Percentiles rank a stretch among this genome's conserved stretches.
These are phyloP conservation scores for Tadarida brasiliensis DNA, from an alignment of 2,797 vertebrate genomes.

Conservation along the genomic window DNA sequence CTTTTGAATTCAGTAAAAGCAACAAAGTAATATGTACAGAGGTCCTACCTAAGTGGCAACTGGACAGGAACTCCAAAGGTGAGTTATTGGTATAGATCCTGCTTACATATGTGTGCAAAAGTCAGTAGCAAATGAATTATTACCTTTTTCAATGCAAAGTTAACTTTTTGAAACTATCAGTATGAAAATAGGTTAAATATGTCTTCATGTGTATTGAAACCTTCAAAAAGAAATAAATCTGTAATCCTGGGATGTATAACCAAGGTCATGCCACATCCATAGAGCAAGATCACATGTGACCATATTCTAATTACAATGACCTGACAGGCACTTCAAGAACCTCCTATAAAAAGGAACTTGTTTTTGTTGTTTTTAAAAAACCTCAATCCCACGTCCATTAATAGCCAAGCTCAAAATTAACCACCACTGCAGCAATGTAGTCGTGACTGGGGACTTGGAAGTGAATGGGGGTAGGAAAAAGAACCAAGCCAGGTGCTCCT, in stretches of 20 bases:
- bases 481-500: neutral
- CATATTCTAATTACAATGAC: neutral
- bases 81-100: neutral
- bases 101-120: neutral
- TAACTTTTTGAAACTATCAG: neutral
- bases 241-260: neutral
- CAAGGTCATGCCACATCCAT: neutral
- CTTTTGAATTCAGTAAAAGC: conserved; percentile 17
- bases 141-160: conserved; percentile 13
- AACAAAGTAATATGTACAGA: neutral
- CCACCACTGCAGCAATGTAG: neutral
- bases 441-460: neutral
- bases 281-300: neutral
- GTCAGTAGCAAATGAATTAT: neutral
- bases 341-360: conserved; percentile 11
- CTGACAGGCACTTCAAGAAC: neutral
- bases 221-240: neutral
- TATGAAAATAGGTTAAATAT: neutral
- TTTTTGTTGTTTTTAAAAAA: conserved; percentile 1
- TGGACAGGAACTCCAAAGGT: neutral
- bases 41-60: neutral
- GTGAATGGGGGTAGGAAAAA: neutral
- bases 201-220: neutral
- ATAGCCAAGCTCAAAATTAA: neutral
- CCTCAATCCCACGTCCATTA: neutral